Evolutionary conservation across 2,113 vertebrate species (phyloP).

Genomic region (Australoheros scitulus): DNA sequence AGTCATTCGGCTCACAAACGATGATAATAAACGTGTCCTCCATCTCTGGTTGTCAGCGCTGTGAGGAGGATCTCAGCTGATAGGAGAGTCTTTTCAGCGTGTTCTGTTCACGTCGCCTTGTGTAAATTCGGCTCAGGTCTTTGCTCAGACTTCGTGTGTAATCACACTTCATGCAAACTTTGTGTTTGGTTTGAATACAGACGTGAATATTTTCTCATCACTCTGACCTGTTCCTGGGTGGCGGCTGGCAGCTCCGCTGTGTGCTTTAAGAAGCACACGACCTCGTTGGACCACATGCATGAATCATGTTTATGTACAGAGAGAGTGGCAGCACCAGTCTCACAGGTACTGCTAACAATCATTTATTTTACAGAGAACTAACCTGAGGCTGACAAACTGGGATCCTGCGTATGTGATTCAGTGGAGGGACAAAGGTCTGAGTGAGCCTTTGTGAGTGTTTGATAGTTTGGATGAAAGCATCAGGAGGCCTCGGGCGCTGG

Average conservation of each 20-base stretch:
- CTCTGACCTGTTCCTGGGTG: background rate
- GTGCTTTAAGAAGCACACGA: too few relatives aligned
- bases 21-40: background rate
- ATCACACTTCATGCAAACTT: background rate
- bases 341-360: background rate
- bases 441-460: background rate
- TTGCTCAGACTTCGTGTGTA: background rate
- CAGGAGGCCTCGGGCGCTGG: background rate
- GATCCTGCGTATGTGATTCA: background rate
- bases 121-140: background rate
- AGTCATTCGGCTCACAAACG: background rate
- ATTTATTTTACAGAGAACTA: background rate
- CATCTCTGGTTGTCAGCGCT: background rate
- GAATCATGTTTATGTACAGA: background rate
- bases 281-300: background rate
- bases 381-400: background rate
- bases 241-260: too few relatives aligned
- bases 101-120: too few relatives aligned
- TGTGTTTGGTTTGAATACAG: background rate
- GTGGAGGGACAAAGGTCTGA: accelerated
- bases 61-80: background rate
- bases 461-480: background rate
- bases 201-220: background rate
- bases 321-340: background rate
- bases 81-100: background rate